Percentiles rank a stretch among this genome's conserved stretches.
These are phyloP conservation scores for Athalia circularis DNA, from an alignment of 2,888 invertebrate genomes.

Conservation along the genomic window DNA sequence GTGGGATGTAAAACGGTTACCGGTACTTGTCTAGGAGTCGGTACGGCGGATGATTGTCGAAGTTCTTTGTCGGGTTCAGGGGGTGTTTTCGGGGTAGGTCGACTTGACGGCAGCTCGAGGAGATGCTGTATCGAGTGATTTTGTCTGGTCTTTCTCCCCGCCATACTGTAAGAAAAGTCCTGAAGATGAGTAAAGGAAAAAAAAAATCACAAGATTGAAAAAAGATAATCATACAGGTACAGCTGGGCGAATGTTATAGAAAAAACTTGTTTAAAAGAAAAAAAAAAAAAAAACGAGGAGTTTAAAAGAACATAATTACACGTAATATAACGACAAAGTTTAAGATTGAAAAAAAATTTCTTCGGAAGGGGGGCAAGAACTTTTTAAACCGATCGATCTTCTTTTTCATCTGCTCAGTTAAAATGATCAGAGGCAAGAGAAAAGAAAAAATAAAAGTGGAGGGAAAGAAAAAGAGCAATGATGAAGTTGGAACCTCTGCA, in stretches of 20 bases:
- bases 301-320: neutral
- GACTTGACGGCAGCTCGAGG: constrained; percentile 75
- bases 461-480: neutral
- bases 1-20: constrained; percentile 70
- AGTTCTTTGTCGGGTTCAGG: constrained; percentile 60
- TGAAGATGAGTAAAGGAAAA: neutral
- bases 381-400: constrained; percentile 20
- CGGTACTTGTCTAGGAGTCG: constrained; percentile 68
- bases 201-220: constrained; percentile 10
- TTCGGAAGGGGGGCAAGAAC: neutral
- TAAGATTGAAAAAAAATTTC: neutral
- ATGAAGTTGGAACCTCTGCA: constrained; percentile 9
- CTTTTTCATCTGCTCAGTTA: constrained; percentile 18
- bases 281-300: neutral
- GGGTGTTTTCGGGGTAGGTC: constrained; percentile 64
- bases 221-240: constrained; percentile 2
- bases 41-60: constrained; percentile 60
- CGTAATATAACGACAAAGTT: neutral
- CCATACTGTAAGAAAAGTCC: constrained; percentile 67
- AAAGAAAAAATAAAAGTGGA: neutral
- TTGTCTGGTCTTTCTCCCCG: constrained; percentile 74
- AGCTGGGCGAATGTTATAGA: neutral
- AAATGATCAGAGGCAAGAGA: neutral
- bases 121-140: constrained; percentile 77
- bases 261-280: neutral